Evolutionary conservation across 2,888 invertebrate species (phyloP).

Genomic region (Eledona agricola): DNA sequence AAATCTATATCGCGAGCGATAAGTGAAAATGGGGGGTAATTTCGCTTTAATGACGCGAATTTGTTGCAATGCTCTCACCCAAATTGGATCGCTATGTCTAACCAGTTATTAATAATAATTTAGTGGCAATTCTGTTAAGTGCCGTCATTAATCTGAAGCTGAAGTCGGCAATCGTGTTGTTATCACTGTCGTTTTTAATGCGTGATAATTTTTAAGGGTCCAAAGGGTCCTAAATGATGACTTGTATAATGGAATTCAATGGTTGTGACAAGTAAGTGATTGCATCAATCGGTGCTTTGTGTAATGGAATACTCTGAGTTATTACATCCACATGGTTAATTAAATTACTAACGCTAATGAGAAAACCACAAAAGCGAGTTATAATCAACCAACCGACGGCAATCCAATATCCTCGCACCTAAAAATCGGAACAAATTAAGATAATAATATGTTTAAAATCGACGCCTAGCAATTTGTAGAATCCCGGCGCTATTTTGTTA

Average conservation of each 20-base stretch:
- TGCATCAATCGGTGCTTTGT: constrained; percentile 30
- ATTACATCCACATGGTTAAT: constrained; percentile 36
- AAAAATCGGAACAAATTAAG: too few species aligned
- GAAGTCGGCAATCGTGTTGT: constrained; percentile 12
- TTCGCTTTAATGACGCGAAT: constrained; percentile 29
- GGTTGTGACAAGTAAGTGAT: constrained; percentile 37
- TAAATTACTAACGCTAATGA: constrained; percentile 38
- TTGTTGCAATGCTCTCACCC: constrained; percentile 36
- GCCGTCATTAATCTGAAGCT: constrained; percentile 33
- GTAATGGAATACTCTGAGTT: constrained; percentile 36
- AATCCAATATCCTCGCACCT: too few species aligned
- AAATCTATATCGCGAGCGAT: constrained; percentile 5
- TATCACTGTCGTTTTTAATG: constrained; percentile 19
- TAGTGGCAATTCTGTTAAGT: constrained; percentile 35
- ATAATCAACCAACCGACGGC: constrained; percentile 31
- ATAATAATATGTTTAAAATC: constrained; percentile 24
- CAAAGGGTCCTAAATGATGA: neutral
- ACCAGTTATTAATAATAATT: constrained; percentile 38
- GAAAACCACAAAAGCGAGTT: constrained; percentile 36
- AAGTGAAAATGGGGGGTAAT: constrained; percentile 19
- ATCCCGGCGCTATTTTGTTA: constrained; percentile 22
- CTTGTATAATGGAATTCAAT: constrained; percentile 17
- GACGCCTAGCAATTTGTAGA: constrained; percentile 23
- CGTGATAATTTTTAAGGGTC: constrained; percentile 7
- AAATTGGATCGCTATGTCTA: constrained; percentile 36